phyloP scores from a whole-genome alignment of 1,140 invertebrate genomes.

The Schlechtendalia chinensis region DNA sequence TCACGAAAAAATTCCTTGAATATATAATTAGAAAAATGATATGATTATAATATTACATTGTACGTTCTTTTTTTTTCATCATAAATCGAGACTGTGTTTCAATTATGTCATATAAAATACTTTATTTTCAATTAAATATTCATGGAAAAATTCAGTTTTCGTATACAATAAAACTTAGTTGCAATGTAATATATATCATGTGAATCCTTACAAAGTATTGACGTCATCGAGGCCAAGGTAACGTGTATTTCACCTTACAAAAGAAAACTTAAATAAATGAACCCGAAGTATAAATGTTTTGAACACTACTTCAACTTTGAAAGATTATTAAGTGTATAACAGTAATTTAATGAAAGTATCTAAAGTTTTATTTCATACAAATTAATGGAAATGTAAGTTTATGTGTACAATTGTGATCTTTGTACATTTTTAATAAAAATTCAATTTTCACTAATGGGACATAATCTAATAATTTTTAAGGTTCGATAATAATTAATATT shows the following conservation, averaged over 20 bases:
- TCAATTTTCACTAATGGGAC: neutral
- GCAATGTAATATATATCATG: neutral
- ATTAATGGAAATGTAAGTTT: neutral
- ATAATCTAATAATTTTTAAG: neutral
- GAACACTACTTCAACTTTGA: neutral
- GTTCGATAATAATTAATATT: neutral
- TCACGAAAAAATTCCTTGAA: too few species aligned
- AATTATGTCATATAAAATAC: too few species aligned
- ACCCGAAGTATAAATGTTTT: neutral
- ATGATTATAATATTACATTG: too few species aligned
- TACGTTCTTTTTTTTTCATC: too few species aligned
- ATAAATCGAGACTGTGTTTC: too few species aligned
- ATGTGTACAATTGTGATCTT: neutral
- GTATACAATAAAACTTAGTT: neutral
- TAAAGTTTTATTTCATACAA: neutral
- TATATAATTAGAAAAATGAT: too few species aligned
- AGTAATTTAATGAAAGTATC: neutral
- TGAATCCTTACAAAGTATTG: conserved; percentile 37
- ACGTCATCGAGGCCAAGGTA: conserved; percentile 47
- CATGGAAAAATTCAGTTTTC: neutral
- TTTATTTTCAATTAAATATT: too few species aligned
- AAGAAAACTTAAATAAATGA: conserved; percentile 19
- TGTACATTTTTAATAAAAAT: neutral
- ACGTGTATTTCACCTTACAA: neutral
- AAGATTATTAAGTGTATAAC: neutral